Evolutionary conservation across 2,113 vertebrate genomes (phyloP), one percentile per base, ranked within the genome.

Genomic region (Scortum barcoo): DNA sequence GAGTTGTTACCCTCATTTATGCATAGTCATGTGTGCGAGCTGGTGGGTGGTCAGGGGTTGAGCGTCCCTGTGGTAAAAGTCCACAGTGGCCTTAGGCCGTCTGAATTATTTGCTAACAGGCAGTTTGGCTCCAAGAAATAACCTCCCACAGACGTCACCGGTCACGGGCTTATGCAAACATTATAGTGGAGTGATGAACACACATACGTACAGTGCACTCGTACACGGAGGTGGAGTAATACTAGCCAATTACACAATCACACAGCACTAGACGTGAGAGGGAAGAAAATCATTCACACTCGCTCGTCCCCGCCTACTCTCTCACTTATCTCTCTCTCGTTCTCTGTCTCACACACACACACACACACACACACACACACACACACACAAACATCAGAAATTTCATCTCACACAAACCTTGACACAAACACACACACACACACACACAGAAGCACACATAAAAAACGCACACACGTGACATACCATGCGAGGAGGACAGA

Each of bases 81-180:
- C 89, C 90, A 94, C 82, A 76, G 36, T 38, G 80, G 69, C 78
- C 54, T 30, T 5, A 76, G 79, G 71, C 61, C 38, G 22, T 85
- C 82, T 38, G 79, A 85, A 78, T 91, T 88, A 90, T 87, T 92
- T 90, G 93, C 88, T 83, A 91, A 93, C 86, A 50, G 84, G 68
- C 48, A 81, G 86, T 90, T 90, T 91, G 87, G 77, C 80, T 79
- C 61, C 5, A 17, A 86, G 72, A 82, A 53, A 84, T 72, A 67
- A 76, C 88, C 78, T 86, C 83, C 65, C 76, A 82, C 70, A 74
- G 86, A 94, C 91, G 88, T 93, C 92, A 93, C 76, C 48, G 5
- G 50, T 67, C 68, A 51, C n/a, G 8, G 56, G 72, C 79, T 91
- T 91, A 72, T 73, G 70, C 88, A 92, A 93, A 92, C 91, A 88